A percentile compares a stretch with the other conserved stretches of the same genome.
Evolutionary conservation across 2,888 invertebrate species (phyloP).

Genomic region (Aplocera efformata): DNA sequence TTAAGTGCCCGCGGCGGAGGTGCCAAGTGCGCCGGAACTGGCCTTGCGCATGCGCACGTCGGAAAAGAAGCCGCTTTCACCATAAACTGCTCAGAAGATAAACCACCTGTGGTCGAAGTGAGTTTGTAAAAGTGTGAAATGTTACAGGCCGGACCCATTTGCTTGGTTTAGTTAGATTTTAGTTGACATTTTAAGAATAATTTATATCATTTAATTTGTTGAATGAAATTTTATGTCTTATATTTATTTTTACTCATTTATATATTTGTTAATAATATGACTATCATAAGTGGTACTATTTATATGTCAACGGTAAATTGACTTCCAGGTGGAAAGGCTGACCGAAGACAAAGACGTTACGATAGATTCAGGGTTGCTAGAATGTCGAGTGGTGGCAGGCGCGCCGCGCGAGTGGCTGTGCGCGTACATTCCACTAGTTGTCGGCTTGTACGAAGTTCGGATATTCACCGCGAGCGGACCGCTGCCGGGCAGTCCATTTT

Average conservation of each 20-base stretch:
- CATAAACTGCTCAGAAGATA: constrained; percentile 78
- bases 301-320: no score
- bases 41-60: constrained; percentile 84
- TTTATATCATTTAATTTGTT: no score
- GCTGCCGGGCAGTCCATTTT: constrained; percentile 90
- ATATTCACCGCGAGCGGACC: constrained; percentile 85
- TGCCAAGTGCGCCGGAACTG: constrained; percentile 83
- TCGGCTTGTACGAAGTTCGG: constrained; percentile 94
- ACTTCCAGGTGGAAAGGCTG: constrained; percentile 64
- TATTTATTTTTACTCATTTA: no score
- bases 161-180: no score
- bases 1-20: constrained; percentile 65
- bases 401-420: constrained; percentile 92
- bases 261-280: no score
- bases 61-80: constrained; percentile 87
- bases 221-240: no score
- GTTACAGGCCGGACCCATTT: background rate
- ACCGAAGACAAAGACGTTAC: constrained; percentile 63
- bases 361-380: constrained; percentile 72
- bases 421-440: constrained; percentile 93
- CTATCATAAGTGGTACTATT: no score
- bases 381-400: constrained; percentile 80
- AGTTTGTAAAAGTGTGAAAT: background rate
- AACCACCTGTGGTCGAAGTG: constrained; percentile 84
- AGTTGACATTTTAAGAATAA: no score